Conservation (phyloP, 1,140 invertebrate genomes). For the Drosophila rhopaloa region DNA sequence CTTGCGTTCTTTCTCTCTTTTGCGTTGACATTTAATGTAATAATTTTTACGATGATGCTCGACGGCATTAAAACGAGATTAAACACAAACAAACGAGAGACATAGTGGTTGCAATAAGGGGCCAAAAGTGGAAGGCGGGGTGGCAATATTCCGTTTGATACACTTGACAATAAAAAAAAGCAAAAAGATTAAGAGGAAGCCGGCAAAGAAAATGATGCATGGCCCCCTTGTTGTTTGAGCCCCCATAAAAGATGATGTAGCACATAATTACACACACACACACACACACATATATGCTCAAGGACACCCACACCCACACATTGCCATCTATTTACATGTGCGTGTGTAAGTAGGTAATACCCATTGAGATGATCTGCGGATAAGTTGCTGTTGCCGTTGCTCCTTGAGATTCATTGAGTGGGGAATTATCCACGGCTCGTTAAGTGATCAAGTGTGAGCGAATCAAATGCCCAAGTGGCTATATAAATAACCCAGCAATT, state of each 20-base stretch:
- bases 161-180: slow-evolving; percentile 70
- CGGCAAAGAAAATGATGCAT: slow-evolving; percentile 49
- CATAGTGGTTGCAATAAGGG: slow-evolving; percentile 35
- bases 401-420: slow-evolving; percentile 39
- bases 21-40: slow-evolving; percentile 82
- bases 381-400: slow-evolving; percentile 35
- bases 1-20: slow-evolving; percentile 28
- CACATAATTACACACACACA: slow-evolving; percentile 69
- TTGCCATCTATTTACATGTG: slow-evolving; percentile 25
- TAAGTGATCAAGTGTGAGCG: slow-evolving; percentile 43
- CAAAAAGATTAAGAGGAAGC: slow-evolving; percentile 46
- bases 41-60: slow-evolving; percentile 82
- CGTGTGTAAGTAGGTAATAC: slow-evolving; percentile 42
- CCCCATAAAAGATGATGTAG: slow-evolving; percentile 78
- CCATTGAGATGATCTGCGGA: slow-evolving; percentile 58
- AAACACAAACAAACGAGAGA: slow-evolving; percentile 77
- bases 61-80: slow-evolving; percentile 81
- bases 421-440: slow-evolving; percentile 46
- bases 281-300: slow-evolving; percentile 4
- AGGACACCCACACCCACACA: slow-evolving; percentile 2
- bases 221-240: slow-evolving; percentile 47
- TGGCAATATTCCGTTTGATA: slow-evolving; percentile 66
- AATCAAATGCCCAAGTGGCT: slow-evolving; percentile 28
- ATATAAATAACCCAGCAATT: slow-evolving; percentile 33
- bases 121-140: slow-evolving; percentile 1